Base-by-base conservation (phyloP, 2,888 invertebrate genomes). In the Synergus umbraculus region DNA sequence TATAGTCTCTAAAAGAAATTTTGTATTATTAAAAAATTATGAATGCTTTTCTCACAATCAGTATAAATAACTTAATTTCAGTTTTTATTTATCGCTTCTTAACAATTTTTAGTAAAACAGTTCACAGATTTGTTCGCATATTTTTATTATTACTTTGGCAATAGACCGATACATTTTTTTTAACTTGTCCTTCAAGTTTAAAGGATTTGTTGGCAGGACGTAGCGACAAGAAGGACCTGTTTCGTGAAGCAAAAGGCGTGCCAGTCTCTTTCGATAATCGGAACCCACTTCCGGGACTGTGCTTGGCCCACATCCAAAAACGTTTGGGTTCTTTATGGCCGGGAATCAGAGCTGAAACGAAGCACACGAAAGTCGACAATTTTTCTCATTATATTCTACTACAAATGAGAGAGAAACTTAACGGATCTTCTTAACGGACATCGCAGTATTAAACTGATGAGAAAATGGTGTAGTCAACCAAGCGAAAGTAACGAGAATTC, bases 281-380 rank as follows among this genome's bases (percentile, higher is more conserved):
- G 79, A 78, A 82, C 78, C 83, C 80, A 82, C 83, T 84, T 85
- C 81, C 83, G 79, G 83, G 73, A 79, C 79, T 79, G 78, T 54
- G 80, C 46, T 78, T 86, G 86, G 86, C 85, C 44, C 60, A 22
- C 41, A 69, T 86, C 86, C 86, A 86, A 83, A 81, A 80, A 67
- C 67, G 37, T 2, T 15, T 44, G 9, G 15, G 18, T 54, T 54
- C 69, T 78, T 77, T 80, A 77, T 81, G 78, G 73, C 60, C 60
- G 64, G 67, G 78, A 79, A 81, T 81, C 81, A 78, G 78, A 78
- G 60, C 79, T 81, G 69, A 78, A 79, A 79, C 66, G 65, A 1
- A 37, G 41, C n/a, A 65, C 65, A 65, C 8, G 65, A 58, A 18
- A 58, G n/a, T 18, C 54, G n/a, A 18, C 9, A 18, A 58, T 58